Evolutionary conservation across 2,797 vertebrate species (phyloP), one percentile per base, ranked within the genome.

Genomic region (Macroramphosus scolopax): DNA sequence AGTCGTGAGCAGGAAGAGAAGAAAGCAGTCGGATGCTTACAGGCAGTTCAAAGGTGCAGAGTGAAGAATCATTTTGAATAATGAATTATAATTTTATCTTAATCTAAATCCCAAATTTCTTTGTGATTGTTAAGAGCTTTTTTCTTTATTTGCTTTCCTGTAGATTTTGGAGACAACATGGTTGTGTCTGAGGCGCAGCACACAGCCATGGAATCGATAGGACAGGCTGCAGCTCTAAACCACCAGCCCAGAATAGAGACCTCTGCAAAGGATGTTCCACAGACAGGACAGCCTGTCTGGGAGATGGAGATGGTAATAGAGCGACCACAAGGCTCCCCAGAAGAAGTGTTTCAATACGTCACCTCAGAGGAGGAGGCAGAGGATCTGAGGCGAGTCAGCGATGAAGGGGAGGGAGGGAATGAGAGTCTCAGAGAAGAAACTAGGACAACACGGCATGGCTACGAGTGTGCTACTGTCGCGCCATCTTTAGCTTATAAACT

Each of bases 261-360:
- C 7, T 36, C 63, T n/a, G 47, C 77, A n/a, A 43, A 30, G 33
- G 72, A 60, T 0, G 52, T 7, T 3, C 24, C 42, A 0, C 62
- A 66, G 38, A 52, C 75, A 0, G 82, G 52, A 4, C 82, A 70
- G 55, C 48, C 83, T 2, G 63, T 68, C 14, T 91, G 91, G 91
- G 86, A 86, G 68, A 74, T 86, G 71, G 84, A 86, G 33, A 68
- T 72, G 63, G 80, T 72, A 15, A 63, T 82, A 71, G 76, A 78
- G 48, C 66, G 32, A 15, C 66, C 78, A 36, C 55, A 67, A 11
- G 43, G 20, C 14, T 68, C 77, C 29, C 49, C 63, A 0, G 33
- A 78, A 0, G 39, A 60, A 2, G 29, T 37, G 0, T 77, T 75
- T 53, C 65, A 74, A 20, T 39, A 54, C n/a, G 1, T 58, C 39